Percentiles rank a stretch among this genome's conserved stretches.
Conservation (phyloP, 2,797 vertebrate genomes). For the Garrulus glandarius region DNA sequence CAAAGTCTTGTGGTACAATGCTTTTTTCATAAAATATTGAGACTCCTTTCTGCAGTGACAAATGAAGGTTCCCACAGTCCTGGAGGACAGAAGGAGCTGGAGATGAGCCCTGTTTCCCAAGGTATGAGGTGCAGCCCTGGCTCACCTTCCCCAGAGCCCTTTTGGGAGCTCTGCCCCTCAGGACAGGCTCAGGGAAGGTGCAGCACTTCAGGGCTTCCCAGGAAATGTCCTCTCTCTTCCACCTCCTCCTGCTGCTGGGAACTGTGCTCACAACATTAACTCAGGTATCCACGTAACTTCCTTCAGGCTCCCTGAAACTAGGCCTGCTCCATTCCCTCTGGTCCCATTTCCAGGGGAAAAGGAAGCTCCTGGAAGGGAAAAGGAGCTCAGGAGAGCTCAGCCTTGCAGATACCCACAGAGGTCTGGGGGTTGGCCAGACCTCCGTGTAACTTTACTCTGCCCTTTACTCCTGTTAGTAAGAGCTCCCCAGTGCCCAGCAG, state of each 20-base stretch:
- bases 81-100: not conserved
- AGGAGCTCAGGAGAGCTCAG: not conserved
- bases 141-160: not conserved
- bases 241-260: not conserved
- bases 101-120: not conserved
- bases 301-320: not conserved
- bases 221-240: not conserved
- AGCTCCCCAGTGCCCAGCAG: not conserved
- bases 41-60: conserved; percentile 59
- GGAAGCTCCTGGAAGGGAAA: not conserved
- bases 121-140: not conserved
- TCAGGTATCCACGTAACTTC: not conserved
- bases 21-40: conserved; percentile 74
- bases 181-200: rapidly evolving
- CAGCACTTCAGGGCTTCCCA: not conserved
- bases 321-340: not conserved
- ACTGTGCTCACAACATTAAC: not conserved
- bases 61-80: conserved; percentile 3
- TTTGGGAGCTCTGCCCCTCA: rapidly evolving
- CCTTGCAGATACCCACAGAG: not conserved
- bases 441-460: rapidly evolving
- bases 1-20: conserved; percentile 55
- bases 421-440: not conserved
- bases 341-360: not conserved
- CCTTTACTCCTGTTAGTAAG: rapidly evolving